Base-by-base conservation (phyloP, 2,113 vertebrate species). In the Bos taurus region DNA sequence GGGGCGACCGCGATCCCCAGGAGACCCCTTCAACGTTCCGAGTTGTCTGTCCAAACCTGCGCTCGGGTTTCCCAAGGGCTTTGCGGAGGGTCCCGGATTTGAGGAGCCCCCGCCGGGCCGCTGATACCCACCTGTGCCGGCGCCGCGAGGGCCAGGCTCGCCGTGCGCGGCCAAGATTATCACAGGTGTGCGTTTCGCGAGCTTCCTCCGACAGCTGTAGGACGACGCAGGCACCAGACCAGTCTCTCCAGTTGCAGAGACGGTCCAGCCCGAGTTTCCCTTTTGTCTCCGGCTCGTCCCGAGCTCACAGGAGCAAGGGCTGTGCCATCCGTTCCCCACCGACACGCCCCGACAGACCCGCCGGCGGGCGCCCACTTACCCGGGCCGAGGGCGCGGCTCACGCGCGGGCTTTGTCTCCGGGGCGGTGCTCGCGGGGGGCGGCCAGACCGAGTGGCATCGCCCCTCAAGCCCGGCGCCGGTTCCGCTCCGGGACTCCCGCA, bases 331-430 rank as follows among this genome's bases (percentile, higher is more conserved):
- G 4, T 3, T 84, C 33, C 52, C n/a, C 67, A 8, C 43, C n/a
- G 62, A 46, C 81, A 26, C 48, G 6, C 36, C 74, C 90, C 43
- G 40, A 10, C 1, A 78, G 4, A 7, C 78, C 78, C 8, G 4
- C 86, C 2, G 19, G 50, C 25, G 26, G n/a, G 85, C 16, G 17
- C 85, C 40, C 96, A 90, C 94, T 97, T 94, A 97, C 98, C 96
- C 78, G 48, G 46, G 64, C 80, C 80, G 57, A 46, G 56, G 62
- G 91, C 48, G 57, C 90, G 9, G 81, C 98, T 98, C 97, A 93
- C 60, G 54, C 94, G 77, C 90, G 85, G 96, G 93, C 94, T 93
- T 95, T 36, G 97, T 95, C 97, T 92, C 78, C n/a, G 0, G 77
- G 33, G 36, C 50, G 16, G 88, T 12, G 30, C 43, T 19, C 56